Conservation (phyloP, 2,888 invertebrate species). For the Chaitophorus viminalis region DNA sequence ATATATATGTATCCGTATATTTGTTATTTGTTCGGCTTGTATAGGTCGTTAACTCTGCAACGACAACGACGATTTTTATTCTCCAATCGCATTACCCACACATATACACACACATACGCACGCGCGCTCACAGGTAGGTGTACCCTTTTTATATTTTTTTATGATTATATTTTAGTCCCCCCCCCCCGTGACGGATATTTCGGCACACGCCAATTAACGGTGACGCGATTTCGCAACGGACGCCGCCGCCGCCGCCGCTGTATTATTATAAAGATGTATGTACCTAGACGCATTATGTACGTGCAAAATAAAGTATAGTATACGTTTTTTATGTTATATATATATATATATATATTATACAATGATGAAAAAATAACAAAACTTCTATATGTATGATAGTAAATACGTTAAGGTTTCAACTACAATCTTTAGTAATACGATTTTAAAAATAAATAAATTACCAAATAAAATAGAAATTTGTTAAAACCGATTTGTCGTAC, state of each 20-base stretch:
- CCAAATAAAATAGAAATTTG: too few relatives aligned
- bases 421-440: too few relatives aligned
- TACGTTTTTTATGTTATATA: too few relatives aligned
- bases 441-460: too few relatives aligned
- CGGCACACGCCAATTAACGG: conserved; percentile 55
- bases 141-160: neutral
- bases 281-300: too few relatives aligned
- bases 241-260: neutral
- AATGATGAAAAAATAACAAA: too few relatives aligned
- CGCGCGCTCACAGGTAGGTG: neutral
- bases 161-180: neutral
- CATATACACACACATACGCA: neutral
- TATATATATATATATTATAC: too few relatives aligned
- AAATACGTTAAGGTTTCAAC: too few relatives aligned
- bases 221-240: conserved; percentile 16
- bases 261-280: neutral
- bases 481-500: too few relatives aligned
- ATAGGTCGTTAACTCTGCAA: conserved; percentile 54
- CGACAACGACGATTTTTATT: conserved; percentile 35
- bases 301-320: too few relatives aligned
- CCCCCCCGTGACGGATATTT: conserved; percentile 24
- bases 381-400: too few relatives aligned
- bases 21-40: conserved; percentile 38
- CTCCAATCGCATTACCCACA: neutral
- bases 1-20: conserved; percentile 4